These are phyloP conservation scores for Thymallus thymallus DNA, from an alignment of 2,113 vertebrate species.

Conservation along the genomic window DNA sequence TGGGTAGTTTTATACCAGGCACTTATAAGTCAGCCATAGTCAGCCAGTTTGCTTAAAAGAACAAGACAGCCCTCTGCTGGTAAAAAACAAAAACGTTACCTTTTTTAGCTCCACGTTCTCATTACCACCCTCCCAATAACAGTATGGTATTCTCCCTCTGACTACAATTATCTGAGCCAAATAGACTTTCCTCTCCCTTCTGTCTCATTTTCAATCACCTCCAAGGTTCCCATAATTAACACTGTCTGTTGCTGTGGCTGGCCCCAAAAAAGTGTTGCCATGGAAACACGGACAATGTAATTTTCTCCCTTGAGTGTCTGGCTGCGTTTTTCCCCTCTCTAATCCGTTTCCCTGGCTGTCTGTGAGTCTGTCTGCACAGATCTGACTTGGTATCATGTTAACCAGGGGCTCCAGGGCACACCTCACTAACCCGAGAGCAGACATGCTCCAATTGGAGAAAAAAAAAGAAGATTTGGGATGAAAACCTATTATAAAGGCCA, in stretches of 20 bases:
- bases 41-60: not conserved
- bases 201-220: not conserved
- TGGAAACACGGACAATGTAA: conserved; percentile 53
- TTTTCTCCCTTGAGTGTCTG: conserved; percentile 58
- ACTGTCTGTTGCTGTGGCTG: not conserved
- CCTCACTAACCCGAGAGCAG: too few relatives aligned
- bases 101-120: not conserved
- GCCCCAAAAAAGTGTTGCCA: conserved; percentile 44
- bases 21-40: not conserved
- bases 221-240: not conserved
- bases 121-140: not conserved
- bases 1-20: not conserved
- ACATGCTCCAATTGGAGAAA: too few relatives aligned
- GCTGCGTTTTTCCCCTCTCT: conserved; percentile 22
- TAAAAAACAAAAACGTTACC: not conserved
- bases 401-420: too few relatives aligned
- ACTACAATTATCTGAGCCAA: not conserved
- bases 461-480: too few relatives aligned
- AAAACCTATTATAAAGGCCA: too few relatives aligned
- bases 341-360: too few relatives aligned
- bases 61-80: conserved; percentile 62
- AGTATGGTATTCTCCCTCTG: not conserved
- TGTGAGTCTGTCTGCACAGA: too few relatives aligned
- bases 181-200: not conserved
- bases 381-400: too few relatives aligned